phyloP scores from a whole-genome alignment of 2,113 vertebrate species.

The Ceyx cyanopectus region DNA sequence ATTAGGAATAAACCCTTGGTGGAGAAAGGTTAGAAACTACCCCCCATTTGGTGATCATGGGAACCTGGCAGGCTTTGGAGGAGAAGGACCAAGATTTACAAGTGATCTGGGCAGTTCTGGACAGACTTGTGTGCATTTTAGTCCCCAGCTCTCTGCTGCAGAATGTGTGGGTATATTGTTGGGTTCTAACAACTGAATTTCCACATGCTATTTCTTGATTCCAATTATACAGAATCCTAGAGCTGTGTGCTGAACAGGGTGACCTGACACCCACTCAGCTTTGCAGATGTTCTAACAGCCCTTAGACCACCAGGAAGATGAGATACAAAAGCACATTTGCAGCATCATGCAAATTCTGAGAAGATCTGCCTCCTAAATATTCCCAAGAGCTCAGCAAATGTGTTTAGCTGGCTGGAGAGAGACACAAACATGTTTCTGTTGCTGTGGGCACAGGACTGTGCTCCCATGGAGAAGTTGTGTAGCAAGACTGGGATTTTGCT shows the following conservation, averaged over 20 bases:
- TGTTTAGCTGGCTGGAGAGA: background rate
- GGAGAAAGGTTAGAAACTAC: constrained; percentile 6
- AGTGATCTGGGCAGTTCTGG: background rate
- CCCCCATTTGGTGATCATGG: background rate
- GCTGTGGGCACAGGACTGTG: background rate
- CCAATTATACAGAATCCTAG: background rate
- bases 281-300: background rate
- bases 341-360: background rate
- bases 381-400: background rate
- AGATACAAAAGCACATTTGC: background rate
- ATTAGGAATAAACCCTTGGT: constrained; percentile 38
- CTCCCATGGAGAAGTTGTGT: background rate
- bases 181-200: background rate
- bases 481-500: background rate
- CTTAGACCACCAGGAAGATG: background rate
- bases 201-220: background rate
- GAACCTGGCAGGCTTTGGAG: constrained; percentile 21
- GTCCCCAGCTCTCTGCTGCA: background rate
- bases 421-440: background rate
- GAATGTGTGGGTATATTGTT: background rate
- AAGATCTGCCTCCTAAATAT: background rate
- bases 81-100: background rate
- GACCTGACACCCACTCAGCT: background rate
- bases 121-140: background rate
- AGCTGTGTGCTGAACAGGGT: background rate